Evolutionary conservation across 2,797 vertebrate genomes (phyloP).

Genomic region (Arctocebus calabarensis): DNA sequence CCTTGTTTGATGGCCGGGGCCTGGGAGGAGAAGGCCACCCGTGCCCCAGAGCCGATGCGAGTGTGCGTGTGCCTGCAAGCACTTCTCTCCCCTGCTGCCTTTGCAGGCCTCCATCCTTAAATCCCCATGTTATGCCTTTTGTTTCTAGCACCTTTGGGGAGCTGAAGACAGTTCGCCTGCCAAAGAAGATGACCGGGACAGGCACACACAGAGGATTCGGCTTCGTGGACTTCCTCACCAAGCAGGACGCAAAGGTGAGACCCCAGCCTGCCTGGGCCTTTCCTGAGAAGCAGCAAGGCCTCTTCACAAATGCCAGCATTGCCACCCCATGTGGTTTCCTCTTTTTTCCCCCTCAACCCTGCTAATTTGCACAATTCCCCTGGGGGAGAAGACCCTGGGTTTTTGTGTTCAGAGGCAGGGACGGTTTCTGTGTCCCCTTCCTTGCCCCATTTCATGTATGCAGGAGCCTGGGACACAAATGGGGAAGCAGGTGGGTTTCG

Average conservation of each 20-base stretch:
- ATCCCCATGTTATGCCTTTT: neutral
- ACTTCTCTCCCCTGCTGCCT: fast-evolving
- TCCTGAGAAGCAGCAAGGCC: neutral
- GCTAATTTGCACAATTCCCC: neutral
- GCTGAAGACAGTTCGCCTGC: conserved; percentile 96
- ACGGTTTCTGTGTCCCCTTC: neutral
- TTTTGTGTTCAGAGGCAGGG: neutral
- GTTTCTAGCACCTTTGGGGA: conserved; percentile 96
- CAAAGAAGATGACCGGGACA: conserved; percentile 94
- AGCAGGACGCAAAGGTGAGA: conserved; percentile 98
- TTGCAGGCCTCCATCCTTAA: neutral
- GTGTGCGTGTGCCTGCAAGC: fast-evolving
- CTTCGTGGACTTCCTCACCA: conserved; percentile 98
- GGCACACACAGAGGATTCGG: conserved; percentile 96
- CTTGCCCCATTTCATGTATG: fast-evolving
- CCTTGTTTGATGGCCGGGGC: fast-evolving
- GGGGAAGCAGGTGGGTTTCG: neutral
- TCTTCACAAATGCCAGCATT: fast-evolving
- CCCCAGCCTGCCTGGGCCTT: fast-evolving
- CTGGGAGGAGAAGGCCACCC: neutral
- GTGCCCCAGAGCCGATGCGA: fast-evolving
- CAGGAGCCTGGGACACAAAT: too few relatives aligned
- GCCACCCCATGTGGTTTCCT: fast-evolving
- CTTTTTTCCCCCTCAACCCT: neutral
- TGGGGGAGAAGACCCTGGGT: neutral